Base-by-base conservation (phyloP, 2,888 invertebrate genomes). In the Xestia xanthographa region DNA sequence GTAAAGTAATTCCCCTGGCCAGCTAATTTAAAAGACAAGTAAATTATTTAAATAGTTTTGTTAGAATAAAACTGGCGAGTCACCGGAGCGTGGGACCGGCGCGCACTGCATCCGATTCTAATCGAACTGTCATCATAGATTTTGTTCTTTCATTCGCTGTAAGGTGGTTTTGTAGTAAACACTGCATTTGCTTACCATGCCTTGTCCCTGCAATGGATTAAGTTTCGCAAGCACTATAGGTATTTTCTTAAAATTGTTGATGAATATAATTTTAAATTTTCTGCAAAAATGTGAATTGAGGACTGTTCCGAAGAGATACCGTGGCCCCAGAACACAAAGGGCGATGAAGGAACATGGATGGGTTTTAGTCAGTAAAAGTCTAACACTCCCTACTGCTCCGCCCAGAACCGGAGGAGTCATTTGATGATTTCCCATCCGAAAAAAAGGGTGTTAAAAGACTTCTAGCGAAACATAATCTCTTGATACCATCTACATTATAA, bases 121-220 rank as follows among this genome's bases (percentile, higher is more conserved):
- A 74, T 79, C 62, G 62, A 79, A 74, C 53, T 79, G 74, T 66
- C 78, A 62, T 34, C 73, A 79, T 62, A 73, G 14, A 73, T 74
- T 56, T 74, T 29, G 14, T 73, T 66, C n/a, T 53, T 53, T 43
- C 34, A 26, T 22, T 34, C 9, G 22, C 56, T 66, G 26, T 43
- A 43, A 41, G 43, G 14, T 60, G 43, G 48, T 43, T 72, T 70
- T 74, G n/a, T 8, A 38, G 58, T 26, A 34, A 29, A 45, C 29
- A 56, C 20, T 48, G 9, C n/a, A 45, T 63, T 45, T 12, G 11
- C 14, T 17, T 63, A 3, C 22, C 2, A 14, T 14, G 29, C 12
- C 8, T 75, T 41, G 38, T 17, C 22, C 22, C n/a, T 38, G 34
- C 34, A 34, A 5, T 34, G 5, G 34, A 34, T 34, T 34, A 1